Base-by-base conservation (phyloP, 2,113 vertebrate species). In the Osmerus mordax region DNA sequence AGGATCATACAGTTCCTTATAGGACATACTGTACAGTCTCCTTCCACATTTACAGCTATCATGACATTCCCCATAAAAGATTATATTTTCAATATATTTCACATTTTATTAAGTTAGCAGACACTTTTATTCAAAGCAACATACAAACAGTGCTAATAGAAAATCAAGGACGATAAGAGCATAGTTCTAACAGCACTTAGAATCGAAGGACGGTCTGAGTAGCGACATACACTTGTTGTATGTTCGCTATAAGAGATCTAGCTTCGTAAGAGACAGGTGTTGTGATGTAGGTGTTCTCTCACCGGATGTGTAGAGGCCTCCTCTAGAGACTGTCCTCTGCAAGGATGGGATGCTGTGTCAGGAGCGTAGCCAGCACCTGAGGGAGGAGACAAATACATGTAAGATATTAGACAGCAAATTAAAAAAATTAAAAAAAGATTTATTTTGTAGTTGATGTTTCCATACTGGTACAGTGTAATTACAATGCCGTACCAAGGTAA, bases 311-410 rank as follows among this genome's bases (percentile, higher is more conserved):
- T 13, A 56, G 14, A 11, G 73, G 14, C 74, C 62, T 36, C 19
- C 18, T 84, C 78, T 52, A 67, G 79, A 55, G 54, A 53, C 32
- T 65, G 13, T 64, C 67, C 75, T 62, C 52, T 65, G 62, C 55
- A 64, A 62, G 64, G 72, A 51, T 47, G 23, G 25, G 64, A 54
- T 1, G 47, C 3, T 13, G 70, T 59, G 62, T 77, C 74, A 81
- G 85, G 78, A 16, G 79, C 63, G 1, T 78, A 81, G 1, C 75
- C 52, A 28, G 70, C 61, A 73, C 77, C 90, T 91, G 66, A 41
- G 54, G 63, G 75, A 58, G 71, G 32, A 36, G 28, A 64, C 3
- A 61, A 16, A 41, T 71, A 19, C 47, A 68, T 19, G 61, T 3
- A 69, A 41, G 15, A 16, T n/a, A 36, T 36, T 9, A 63, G 15